phyloP scores from a whole-genome alignment of 2,113 vertebrate species.

The Candoia aspera region DNA sequence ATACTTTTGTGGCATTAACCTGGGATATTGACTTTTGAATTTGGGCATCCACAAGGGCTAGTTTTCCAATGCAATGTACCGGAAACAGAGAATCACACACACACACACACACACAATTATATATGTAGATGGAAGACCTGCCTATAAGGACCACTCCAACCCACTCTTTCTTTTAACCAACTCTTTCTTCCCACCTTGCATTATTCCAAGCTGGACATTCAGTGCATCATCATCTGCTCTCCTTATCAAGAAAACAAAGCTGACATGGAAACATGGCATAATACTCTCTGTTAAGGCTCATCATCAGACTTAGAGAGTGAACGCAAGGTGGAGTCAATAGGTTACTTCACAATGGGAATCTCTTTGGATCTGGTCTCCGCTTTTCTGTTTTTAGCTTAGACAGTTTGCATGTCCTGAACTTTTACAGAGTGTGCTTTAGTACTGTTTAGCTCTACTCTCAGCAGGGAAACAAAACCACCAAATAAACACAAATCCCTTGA shows the following conservation, averaged over 20 bases:
- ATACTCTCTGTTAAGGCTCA: conserved; percentile 54
- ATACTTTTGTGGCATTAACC: not conserved
- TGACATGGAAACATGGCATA: conserved; percentile 47
- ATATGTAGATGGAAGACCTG: conserved; percentile 45
- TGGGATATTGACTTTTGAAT: not conserved
- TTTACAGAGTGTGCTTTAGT: conserved; percentile 42
- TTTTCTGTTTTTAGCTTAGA: conserved; percentile 54
- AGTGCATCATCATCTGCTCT: conserved; percentile 2
- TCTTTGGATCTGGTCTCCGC: conserved; percentile 14
- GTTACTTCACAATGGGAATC: conserved; percentile 57
- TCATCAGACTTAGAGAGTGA: conserved; percentile 42
- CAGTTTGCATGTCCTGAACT: conserved; percentile 57
- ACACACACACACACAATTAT: not conserved
- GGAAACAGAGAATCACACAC: conserved; percentile 44
- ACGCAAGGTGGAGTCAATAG: conserved; percentile 58
- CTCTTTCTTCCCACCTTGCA: conserved; percentile 4
- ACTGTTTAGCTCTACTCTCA: conserved; percentile 50
- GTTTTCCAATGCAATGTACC: conserved; percentile 38
- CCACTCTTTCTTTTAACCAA: conserved; percentile 45
- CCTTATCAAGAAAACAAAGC: conserved; percentile 54
- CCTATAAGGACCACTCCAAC: conserved; percentile 33
- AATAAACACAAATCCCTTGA: conserved; percentile 54
- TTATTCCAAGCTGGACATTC: conserved; percentile 8
- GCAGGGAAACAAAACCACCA: conserved; percentile 50
- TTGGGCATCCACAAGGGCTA: not conserved